Conservation (phyloP, 1,140 invertebrate species). For the Pachypeltis micranthus region DNA sequence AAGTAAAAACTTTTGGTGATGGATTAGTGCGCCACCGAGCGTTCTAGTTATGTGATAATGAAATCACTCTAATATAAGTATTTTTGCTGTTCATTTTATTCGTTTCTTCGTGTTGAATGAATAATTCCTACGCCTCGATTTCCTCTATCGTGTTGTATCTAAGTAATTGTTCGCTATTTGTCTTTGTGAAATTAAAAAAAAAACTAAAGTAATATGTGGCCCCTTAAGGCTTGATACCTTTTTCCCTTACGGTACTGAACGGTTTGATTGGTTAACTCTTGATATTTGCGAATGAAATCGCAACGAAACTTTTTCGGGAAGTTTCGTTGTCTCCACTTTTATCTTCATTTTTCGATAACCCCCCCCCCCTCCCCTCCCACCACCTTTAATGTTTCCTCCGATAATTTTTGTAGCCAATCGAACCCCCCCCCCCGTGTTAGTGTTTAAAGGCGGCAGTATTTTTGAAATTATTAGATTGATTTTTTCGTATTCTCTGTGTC, state of each 20-base stretch:
- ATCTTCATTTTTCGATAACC: too few species aligned
- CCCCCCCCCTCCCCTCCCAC: too few species aligned
- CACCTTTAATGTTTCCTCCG: too few species aligned
- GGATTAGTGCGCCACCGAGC: not conserved
- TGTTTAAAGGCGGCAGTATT: too few species aligned
- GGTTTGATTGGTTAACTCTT: too few species aligned
- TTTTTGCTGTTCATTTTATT: too few species aligned
- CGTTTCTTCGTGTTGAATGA: not conserved
- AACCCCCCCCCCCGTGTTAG: too few species aligned
- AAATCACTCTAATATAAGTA: constrained; percentile 6
- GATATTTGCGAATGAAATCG: too few species aligned
- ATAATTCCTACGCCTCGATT: not conserved
- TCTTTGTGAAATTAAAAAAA: constrained; percentile 4
- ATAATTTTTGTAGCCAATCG: too few species aligned
- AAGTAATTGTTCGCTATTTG: constrained; percentile 8
- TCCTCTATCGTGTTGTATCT: constrained; percentile 6
- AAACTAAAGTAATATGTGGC: not conserved
- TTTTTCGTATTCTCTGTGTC: not conserved
- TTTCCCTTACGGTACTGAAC: too few species aligned
- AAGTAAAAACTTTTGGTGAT: constrained; percentile 1
- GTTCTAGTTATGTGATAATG: not conserved
- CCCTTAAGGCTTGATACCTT: not conserved
- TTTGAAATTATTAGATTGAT: not conserved
- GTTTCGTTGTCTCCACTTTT: too few species aligned
- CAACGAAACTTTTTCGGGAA: too few species aligned